A percentile compares a stretch with the other conserved stretches of the same genome.
Conservation (phyloP, 2,888 invertebrate genomes). For the Chymomyza caudatula region DNA sequence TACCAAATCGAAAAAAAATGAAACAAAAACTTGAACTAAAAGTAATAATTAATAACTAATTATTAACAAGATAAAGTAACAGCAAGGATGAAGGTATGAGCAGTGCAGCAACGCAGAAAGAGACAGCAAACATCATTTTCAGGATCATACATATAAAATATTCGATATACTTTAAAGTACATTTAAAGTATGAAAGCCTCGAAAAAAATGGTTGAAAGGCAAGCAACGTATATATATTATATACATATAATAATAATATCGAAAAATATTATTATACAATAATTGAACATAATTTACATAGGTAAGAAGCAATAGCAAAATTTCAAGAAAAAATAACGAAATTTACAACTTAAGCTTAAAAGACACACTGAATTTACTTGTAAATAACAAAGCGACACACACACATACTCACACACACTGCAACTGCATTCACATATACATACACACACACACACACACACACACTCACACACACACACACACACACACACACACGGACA, state of each 20-base stretch:
- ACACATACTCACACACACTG: too few species aligned
- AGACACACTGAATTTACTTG: background rate
- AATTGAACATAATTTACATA: background rate
- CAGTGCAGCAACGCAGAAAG: background rate
- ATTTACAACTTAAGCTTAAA: background rate
- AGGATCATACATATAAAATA: conserved; percentile 32
- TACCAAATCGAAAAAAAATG: conserved; percentile 2
- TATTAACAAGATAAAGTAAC: background rate
- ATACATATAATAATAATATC: background rate
- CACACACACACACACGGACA: conserved; percentile 20
- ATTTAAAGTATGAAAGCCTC: background rate
- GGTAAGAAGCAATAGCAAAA: background rate
- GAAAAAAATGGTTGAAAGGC: background rate
- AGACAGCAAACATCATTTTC: conserved; percentile 45
- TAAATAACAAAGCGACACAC: background rate
- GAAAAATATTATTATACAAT: conserved; percentile 5
- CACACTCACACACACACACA: conserved; percentile 8
- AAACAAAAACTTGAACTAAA: conserved; percentile 19
- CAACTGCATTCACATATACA: background rate
- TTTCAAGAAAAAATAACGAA: background rate
- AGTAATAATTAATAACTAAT: background rate
- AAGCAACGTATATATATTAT: background rate
- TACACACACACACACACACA: background rate
- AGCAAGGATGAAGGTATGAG: background rate
- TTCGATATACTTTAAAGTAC: background rate